A percentile compares a stretch with the other conserved stretches of the same genome.
These are phyloP conservation scores for Zygaena filipendulae DNA, from an alignment of 2,888 invertebrate species.

Conservation along the genomic window DNA sequence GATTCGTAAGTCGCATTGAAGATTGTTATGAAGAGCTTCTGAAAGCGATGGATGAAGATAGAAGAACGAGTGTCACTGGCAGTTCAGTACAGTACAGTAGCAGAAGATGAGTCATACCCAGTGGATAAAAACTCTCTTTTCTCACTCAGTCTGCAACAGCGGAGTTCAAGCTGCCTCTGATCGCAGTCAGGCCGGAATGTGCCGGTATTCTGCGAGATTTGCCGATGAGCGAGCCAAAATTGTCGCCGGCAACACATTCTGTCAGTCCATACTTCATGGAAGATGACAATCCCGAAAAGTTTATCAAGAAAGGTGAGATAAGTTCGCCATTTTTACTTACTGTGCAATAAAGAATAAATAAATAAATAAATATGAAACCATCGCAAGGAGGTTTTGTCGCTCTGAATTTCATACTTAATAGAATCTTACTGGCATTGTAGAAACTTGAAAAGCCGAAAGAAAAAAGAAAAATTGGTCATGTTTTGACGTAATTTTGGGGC, in stretches of 20 bases:
- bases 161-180: slow-evolving; percentile 75
- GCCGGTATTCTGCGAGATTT: slow-evolving; percentile 71
- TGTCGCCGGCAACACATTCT: slow-evolving; percentile 68
- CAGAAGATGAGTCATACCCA: too few relatives aligned
- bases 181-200: slow-evolving; percentile 75
- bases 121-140: too few relatives aligned
- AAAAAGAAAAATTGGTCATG: too few relatives aligned
- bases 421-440: slow-evolving; percentile 5
- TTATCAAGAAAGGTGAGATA: slow-evolving; percentile 70
- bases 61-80: slow-evolving; percentile 9
- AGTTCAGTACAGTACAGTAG: too few relatives aligned
- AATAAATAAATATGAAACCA: too few relatives aligned
- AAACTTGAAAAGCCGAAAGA: too few relatives aligned
- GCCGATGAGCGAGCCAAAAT: slow-evolving; percentile 69
- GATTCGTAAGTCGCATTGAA: slow-evolving; percentile 60
- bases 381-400: too few relatives aligned
- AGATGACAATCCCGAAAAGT: slow-evolving; percentile 70
- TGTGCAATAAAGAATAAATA: too few relatives aligned
- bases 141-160: slow-evolving; percentile 71
- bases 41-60: slow-evolving; percentile 13
- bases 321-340: not conserved
- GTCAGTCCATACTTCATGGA: slow-evolving; percentile 76
- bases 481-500: too few relatives aligned
- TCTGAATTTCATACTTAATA: too few relatives aligned
- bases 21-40: not conserved